phyloP scores from a whole-genome alignment of 2,888 invertebrate species.

The Aphodius granarius region DNA sequence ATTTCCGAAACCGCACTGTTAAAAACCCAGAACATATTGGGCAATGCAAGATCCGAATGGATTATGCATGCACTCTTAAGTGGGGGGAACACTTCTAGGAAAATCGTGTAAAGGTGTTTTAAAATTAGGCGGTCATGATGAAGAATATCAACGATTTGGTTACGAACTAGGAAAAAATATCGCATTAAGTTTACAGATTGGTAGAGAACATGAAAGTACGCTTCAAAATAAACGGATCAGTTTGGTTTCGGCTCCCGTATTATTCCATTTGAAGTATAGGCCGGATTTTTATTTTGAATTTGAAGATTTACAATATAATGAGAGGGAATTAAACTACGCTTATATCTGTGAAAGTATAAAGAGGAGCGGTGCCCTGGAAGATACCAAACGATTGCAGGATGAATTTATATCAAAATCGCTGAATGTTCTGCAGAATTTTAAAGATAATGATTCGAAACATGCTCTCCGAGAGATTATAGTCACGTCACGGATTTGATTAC shows the following conservation, averaged over 20 bases:
- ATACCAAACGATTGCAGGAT: slow-evolving; percentile 70
- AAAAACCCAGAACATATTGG: slow-evolving; percentile 47
- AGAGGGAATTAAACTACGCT: slow-evolving; percentile 47
- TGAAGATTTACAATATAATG: slow-evolving; percentile 63
- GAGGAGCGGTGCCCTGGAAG: slow-evolving; percentile 68
- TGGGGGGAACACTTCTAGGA: slow-evolving; percentile 71
- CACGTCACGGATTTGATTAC: slow-evolving; percentile 1
- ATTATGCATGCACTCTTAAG: slow-evolving; percentile 73
- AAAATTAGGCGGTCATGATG: slow-evolving; percentile 76
- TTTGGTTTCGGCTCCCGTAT: slow-evolving; percentile 77
- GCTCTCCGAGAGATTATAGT: slow-evolving; percentile 79
- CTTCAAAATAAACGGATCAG: slow-evolving; percentile 44
- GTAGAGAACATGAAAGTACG: slow-evolving; percentile 70
- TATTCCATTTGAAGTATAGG: slow-evolving; percentile 76
- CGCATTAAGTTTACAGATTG: slow-evolving; percentile 82
- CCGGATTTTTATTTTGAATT: slow-evolving; percentile 67
- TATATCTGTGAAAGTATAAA: slow-evolving; percentile 37
- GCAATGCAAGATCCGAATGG: slow-evolving; percentile 77
- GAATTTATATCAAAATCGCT: slow-evolving; percentile 74
- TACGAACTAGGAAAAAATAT: slow-evolving; percentile 87
- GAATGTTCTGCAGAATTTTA: slow-evolving; percentile 71
- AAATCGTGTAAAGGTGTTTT: slow-evolving; percentile 85
- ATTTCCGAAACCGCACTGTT: slow-evolving; percentile 39
- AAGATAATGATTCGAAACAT: slow-evolving; percentile 75
- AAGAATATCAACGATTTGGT: slow-evolving; percentile 73